A percentile compares a stretch with the other conserved stretches of the same genome.
These are phyloP conservation scores for Onchidella celtica DNA, from an alignment of 2,888 invertebrate genomes.

Conservation along the genomic window DNA sequence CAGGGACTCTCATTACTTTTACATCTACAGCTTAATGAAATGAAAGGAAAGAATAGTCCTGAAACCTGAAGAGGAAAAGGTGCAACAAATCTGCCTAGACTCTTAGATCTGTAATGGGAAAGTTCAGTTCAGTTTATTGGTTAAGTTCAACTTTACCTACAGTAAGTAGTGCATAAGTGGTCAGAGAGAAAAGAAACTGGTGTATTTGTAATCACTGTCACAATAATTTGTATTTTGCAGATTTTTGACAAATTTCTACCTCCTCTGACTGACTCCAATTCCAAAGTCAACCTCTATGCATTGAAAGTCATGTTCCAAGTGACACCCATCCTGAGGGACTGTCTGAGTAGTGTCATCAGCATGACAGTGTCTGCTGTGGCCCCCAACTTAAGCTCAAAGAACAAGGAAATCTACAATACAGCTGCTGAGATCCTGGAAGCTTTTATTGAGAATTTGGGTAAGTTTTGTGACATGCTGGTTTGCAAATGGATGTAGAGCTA, in stretches of 20 bases:
- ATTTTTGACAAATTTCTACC: constrained; percentile 80
- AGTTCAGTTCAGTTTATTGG: no score
- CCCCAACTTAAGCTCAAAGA: constrained; percentile 79
- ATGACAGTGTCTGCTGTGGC: constrained; percentile 74
- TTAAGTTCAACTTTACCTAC: no score
- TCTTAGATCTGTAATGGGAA: no score
- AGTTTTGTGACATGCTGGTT: constrained; percentile 44
- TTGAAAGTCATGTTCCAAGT: constrained; percentile 74
- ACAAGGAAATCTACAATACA: constrained; percentile 76
- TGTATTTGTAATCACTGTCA: no score
- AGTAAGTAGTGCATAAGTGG: no score
- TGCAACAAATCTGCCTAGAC: no score
- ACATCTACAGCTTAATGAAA: no score
- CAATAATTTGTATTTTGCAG: constrained; percentile 66
- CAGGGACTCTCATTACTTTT: no score
- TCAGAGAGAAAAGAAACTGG: no score
- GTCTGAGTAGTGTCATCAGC: constrained; percentile 66
- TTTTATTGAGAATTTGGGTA: constrained; percentile 75
- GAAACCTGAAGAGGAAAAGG: no score
- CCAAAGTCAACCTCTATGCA: constrained; percentile 79
- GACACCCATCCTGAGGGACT: constrained; percentile 69
- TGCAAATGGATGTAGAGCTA: no score
- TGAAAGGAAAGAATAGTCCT: no score
- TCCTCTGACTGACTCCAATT: constrained; percentile 79
- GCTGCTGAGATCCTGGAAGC: constrained; percentile 73